Evolutionary conservation across 2,888 invertebrate genomes (phyloP), one percentile per base, ranked within the genome.

Genomic region (Campoletis raptor): DNA sequence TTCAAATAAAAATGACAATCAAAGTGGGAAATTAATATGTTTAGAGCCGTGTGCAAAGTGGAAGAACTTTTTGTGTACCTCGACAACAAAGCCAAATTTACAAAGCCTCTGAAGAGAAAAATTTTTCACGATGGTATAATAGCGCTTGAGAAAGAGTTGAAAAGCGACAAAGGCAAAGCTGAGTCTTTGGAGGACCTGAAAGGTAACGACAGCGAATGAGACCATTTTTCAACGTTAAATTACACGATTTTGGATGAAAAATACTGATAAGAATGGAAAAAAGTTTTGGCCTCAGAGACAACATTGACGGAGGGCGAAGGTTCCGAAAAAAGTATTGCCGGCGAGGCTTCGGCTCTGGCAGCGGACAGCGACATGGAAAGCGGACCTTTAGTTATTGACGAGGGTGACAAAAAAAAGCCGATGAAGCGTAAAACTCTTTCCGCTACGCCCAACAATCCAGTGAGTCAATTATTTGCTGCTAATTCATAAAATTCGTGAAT

Each of bases 21-120:
- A 30, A 30, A 30, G 1, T 30, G 30, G 30, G 3, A 30, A 30
- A 61, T 2, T 6, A 0, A 36, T 74, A 24, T 45, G 8, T 94
- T 18, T 93, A 97, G 96, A 74, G 98, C 96, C 89, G 96, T 96
- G 88, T 97, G 96, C 40, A 97, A 98, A 92, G 95, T 97, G 0
- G 98, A 98, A 93, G 98, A 98, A 95, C 95, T 99, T 30, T 98
- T 96, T 92, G 97, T 97, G 79, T 99, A 98, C 92, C 95, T 96
- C 0, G 97, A 97, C 91, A 96, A 97, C 90, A 98, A 98, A 94
- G 96, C 96, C 90, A 98, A 97, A 94, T 97, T 96, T 94, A 98
- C 96, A 77, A 98, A 97, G 92, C 96, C 97, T 0, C 96, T 97
- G 89, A 98, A 98, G 93, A 95, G 98, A 52, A 97, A 97, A 91